Evolutionary conservation across 2,113 vertebrate genomes (phyloP), one percentile per base, ranked within the genome.

Genomic region (Grammomys surdaster): DNA sequence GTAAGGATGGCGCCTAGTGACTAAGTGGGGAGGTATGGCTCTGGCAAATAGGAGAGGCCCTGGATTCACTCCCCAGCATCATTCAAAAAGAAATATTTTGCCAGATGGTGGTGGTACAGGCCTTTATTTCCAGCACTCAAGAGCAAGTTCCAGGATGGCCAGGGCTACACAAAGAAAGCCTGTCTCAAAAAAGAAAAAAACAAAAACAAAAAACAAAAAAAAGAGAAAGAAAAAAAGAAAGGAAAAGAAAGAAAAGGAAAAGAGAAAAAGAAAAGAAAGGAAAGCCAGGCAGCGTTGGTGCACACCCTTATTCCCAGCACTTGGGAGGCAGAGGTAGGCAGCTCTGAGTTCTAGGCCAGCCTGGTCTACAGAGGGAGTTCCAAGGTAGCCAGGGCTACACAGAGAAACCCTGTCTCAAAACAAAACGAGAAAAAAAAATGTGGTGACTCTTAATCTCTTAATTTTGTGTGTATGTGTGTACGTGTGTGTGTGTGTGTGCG

Each of bases 151-250:
- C 48, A 58, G 31, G 78, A 36, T 56, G 10, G 19, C 78, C 14
- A 36, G 33, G 54, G 51, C 51, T 81, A 40, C 72, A 81, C 51
- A 81, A 4, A 3, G 51, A 81, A 36, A 81, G 31, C 51, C 51
- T 81, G 54, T 22, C 80, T 60, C 33, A 43, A 65, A 65, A 40
- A 63, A 5, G 17, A 3, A 33, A 13, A 2, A 48, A 2, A 77
- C 2, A 36, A 0, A 70, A 6, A 70, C 3, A 65, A 9, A 84
- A 3, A 43, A n/a, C 1, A 36, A 3, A 33, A 13, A 2, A 48
- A 2, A 77, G 2, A 36, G 2, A 70, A 6, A 70, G 9, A 65
- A 9, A 84, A 3, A 43, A n/a, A 36, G 10, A 20, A 24, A 16
- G 33, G 19, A 11, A 4, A 19, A 33, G 6, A 1, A 16, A 48